These are phyloP conservation scores for Merluccius polli DNA, from an alignment of 2,797 vertebrate genomes.

Conservation along the genomic window DNA sequence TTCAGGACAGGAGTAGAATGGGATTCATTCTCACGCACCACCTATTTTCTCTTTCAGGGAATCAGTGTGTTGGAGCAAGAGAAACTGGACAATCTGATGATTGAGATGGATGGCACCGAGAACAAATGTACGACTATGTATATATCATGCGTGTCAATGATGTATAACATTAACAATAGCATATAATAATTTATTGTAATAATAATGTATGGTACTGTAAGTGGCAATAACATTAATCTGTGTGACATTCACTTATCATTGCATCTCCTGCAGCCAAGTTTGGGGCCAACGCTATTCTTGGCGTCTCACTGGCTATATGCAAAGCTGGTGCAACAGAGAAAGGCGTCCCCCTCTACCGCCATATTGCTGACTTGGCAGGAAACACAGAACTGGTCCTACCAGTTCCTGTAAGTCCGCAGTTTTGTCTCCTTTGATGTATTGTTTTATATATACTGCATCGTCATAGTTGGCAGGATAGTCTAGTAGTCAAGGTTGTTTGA, in stretches of 20 bases:
- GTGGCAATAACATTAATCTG: constrained; percentile 11
- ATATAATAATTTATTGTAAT: constrained; percentile 16
- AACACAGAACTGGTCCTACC: constrained; percentile 87
- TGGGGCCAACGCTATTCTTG: constrained; percentile 89
- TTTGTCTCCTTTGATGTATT: constrained; percentile 2
- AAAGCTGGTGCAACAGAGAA: constrained; percentile 88
- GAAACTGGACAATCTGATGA: constrained; percentile 89
- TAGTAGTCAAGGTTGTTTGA: neutral
- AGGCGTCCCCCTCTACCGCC: constrained; percentile 85
- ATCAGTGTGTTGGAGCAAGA: constrained; percentile 85
- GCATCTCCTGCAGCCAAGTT: constrained; percentile 79
- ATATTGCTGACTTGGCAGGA: constrained; percentile 89
- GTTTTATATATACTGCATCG: neutral
- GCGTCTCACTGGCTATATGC: constrained; percentile 86
- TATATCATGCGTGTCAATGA: neutral
- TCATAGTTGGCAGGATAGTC: neutral
- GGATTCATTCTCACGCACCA: neutral
- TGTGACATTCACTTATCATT: constrained; percentile 32
- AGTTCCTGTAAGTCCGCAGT: constrained; percentile 78
- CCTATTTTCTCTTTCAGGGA: constrained; percentile 66
- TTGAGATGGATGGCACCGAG: constrained; percentile 92
- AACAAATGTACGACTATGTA: constrained; percentile 83
- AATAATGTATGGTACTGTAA: constrained; percentile 27
- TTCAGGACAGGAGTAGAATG: neutral
- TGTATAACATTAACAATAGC: constrained; percentile 11